A percentile compares a stretch with the other conserved stretches of the same genome.
These are phyloP conservation scores for Polypedilum pembai DNA, from an alignment of 1,140 invertebrate genomes.

Conservation along the genomic window DNA sequence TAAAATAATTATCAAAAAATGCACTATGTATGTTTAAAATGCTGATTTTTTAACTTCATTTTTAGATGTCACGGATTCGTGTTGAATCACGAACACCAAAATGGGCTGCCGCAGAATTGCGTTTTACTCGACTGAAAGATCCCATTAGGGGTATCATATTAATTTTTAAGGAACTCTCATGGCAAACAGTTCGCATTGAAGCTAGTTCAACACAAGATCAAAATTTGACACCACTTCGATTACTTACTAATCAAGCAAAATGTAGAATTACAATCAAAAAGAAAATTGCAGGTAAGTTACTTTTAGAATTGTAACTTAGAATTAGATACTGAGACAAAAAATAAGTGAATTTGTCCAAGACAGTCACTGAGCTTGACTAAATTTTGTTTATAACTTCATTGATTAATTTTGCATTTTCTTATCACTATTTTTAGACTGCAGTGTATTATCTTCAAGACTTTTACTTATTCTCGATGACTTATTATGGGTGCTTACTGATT, in stretches of 20 bases:
- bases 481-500: constrained; percentile 96
- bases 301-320: neutral
- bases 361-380: no score
- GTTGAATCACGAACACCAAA: constrained; percentile 88
- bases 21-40: constrained; percentile 30
- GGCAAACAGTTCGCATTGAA: constrained; percentile 93
- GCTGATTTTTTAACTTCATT: constrained; percentile 32
- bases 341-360: no score
- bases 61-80: constrained; percentile 79
- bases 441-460: constrained; percentile 83
- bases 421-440: constrained; percentile 67
- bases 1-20: constrained; percentile 40
- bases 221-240: constrained; percentile 76
- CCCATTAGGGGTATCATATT: constrained; percentile 77
- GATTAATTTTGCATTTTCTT: constrained; percentile 30
- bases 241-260: constrained; percentile 90
- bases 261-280: constrained; percentile 97
- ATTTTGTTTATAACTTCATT: no score
- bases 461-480: constrained; percentile 92
- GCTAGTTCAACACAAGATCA: constrained; percentile 75
- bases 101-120: constrained; percentile 76
- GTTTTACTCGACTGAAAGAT: constrained; percentile 86
- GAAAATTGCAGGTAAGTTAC: constrained; percentile 63
- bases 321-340: constrained; percentile 9
- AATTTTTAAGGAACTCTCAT: constrained; percentile 96